Base-by-base conservation (phyloP, 2,888 invertebrate genomes). In the Xestia c-nigrum region DNA sequence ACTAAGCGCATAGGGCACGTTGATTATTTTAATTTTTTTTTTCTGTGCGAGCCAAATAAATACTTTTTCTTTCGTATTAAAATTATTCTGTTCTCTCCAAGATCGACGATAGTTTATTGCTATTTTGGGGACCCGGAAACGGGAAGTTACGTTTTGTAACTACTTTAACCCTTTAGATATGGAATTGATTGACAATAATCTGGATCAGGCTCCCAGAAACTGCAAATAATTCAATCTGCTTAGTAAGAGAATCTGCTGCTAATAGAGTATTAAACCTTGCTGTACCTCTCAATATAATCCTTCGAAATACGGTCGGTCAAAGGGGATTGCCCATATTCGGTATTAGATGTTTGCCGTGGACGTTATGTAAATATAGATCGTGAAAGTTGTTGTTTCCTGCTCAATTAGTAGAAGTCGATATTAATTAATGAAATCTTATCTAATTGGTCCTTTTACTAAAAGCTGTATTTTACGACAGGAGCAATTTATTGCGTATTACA, bases 381-480 rank as follows among this genome's bases (percentile, higher is more conserved):
- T 43, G 85, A 83, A 83, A 82, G 85, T 83, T 57, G 72, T 57
- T 65, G 52, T 55, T 59, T 81, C 67, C 85, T 65, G 74, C 21
- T 64, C 83, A 83, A 85, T 83, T 73, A 71, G 59, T 19, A 43
- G 52, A 40, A 72, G 21, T 59, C 40, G 4, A 68, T 64, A 57
- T 63, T 81, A 65, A 83, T 79, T 79, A 79, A 82, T 84, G 74
- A 68, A 64, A 72, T 31, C 59, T 84, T 82, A 84, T 68, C 80
- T 79, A 82, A 82, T 83, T 78, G 74, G 55, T 68, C 50, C 70
- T 78, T 80, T 72, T 69, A 72, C 38, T 72, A 59, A 64, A 64
- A 16, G 40, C 31, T 71, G 31, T 78, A 43, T 47, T 81, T 70
- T 52, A 71, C 46, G 59, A 83, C 52, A 31, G 63, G 0, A 31